phyloP scores from a whole-genome alignment of 2,113 vertebrate genomes.

The Chaetodon trifascialis region DNA sequence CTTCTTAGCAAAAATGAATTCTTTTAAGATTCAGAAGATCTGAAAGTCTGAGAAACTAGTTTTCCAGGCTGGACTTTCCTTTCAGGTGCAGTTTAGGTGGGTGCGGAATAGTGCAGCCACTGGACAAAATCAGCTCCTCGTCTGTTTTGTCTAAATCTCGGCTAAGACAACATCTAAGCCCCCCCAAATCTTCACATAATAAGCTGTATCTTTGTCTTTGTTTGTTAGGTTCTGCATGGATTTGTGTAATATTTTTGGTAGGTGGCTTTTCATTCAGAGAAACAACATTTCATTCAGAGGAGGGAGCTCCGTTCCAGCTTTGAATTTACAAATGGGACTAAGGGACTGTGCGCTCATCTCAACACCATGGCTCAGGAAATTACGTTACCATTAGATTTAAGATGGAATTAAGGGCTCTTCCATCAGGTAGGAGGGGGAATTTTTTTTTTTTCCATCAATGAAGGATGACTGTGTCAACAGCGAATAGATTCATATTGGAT shows the following conservation, averaged over 20 bases:
- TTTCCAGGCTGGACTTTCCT: neutral
- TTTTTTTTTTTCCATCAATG: slow-evolving; percentile 9
- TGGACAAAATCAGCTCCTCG: slow-evolving; percentile 10
- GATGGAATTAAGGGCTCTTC: slow-evolving; percentile 34
- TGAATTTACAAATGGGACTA: slow-evolving; percentile 20
- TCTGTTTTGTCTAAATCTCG: slow-evolving; percentile 14
- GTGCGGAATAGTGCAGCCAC: neutral
- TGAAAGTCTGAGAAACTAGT: neutral
- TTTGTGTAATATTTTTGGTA: slow-evolving; percentile 21
- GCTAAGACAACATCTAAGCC: slow-evolving; percentile 14
- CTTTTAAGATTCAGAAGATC: neutral
- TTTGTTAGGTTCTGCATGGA: neutral
- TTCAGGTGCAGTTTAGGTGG: neutral
- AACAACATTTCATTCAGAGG: slow-evolving; percentile 7
- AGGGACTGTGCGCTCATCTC: slow-evolving; percentile 23
- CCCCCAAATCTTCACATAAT: neutral
- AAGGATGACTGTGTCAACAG: slow-evolving; percentile 10
- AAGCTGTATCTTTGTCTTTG: slow-evolving; percentile 14
- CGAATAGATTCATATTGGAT: neutral
- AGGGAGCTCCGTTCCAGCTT: slow-evolving; percentile 1
- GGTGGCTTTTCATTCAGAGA: slow-evolving; percentile 50
- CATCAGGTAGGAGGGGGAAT: slow-evolving; percentile 3
- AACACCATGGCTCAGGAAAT: slow-evolving; percentile 44
- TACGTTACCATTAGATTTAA: slow-evolving; percentile 31
- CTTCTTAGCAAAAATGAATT: neutral